These are phyloP conservation scores for Clistopyga incitator DNA, from an alignment of 2,888 invertebrate genomes.

Conservation along the genomic window DNA sequence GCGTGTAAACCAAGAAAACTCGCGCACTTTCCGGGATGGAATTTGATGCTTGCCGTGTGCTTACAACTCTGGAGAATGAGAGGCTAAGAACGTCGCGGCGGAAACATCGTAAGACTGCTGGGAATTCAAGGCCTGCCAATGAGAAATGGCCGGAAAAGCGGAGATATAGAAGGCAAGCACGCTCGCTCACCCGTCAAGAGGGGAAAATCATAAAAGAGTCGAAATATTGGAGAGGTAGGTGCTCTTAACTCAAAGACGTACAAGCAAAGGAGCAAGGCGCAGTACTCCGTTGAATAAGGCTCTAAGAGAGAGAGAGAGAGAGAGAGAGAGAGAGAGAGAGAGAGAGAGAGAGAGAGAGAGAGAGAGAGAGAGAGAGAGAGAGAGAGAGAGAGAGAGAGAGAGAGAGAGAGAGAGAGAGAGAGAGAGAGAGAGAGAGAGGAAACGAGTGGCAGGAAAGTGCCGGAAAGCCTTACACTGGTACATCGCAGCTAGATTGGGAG, in stretches of 20 bases:
- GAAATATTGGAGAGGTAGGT: constrained; percentile 47
- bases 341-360: not conserved
- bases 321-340: not conserved
- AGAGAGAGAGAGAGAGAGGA: not conserved
- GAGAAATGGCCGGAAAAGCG: constrained; percentile 39
- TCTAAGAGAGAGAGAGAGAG: not conserved
- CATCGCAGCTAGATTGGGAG: constrained; percentile 42
- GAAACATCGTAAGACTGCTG: constrained; percentile 38
- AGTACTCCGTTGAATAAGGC: constrained; percentile 25
- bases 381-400: not conserved
- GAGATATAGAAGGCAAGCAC: constrained; percentile 32
- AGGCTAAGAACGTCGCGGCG: constrained; percentile 13
- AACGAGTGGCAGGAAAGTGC: constrained; percentile 5
- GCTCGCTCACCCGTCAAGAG: constrained; percentile 24
- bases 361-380: not conserved
- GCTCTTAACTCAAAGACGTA: constrained; percentile 23
- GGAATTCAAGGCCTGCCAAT: constrained; percentile 41
- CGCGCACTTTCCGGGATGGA: constrained; percentile 36
- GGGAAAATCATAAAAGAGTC: constrained; percentile 50
- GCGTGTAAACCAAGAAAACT: not conserved
- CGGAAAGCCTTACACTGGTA: constrained; percentile 5
- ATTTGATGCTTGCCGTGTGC: constrained; percentile 28
- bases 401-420: not conserved
- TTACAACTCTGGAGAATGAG: not conserved
- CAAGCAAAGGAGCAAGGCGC: constrained; percentile 8